Base-by-base conservation (phyloP, 2,888 invertebrate species). In the Cloeon dipterum region DNA sequence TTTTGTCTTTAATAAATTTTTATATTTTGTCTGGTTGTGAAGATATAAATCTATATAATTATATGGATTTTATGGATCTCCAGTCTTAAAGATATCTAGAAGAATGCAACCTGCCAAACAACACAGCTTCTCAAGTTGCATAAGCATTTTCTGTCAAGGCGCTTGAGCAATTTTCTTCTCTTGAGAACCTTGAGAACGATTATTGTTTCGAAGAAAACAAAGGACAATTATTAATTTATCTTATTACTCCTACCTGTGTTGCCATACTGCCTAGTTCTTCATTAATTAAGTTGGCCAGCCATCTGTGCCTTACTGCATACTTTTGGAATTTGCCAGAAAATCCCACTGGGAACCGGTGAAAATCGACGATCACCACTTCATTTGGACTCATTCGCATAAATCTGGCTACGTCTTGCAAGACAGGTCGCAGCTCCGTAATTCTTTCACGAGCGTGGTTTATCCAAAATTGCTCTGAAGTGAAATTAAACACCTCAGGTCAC, bases 311-410 rank as follows among this genome's bases (percentile, higher is more conserved):
- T 11, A 49, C 49, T 1, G 57, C 52, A 17, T 62, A 58, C 1
- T 29, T 8, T 16, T 29, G 29, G 7, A 7, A 29, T 14, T n/a
- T 21, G 2, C 64, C 61, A 1, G 58, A 50, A 23, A 73, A 70
- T 3, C 72, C 72, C 14, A 70, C 58, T 1, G 81, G 81, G 54
- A 85, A 82, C 41, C 79, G 70, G 48, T 83, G 82, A 33, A 86
- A 76, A 49, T 86, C 83, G 35, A 86, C 54, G 41, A 86, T 68
- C 8, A 85, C 62, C 21, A 82, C 59, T 61, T 82, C 82, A 41
- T 66, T 60, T 10, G 60, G 69, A 1, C 81, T 72, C 26, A 59
- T 54, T 45, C 69, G 63, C 32, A 77, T 55, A 54, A 82, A 83
- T 32, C 62, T 62, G 46, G 65, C 65, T 11, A 83, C 67, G 53